Conservation (phyloP, 2,888 invertebrate genomes). For the Tetragnatha montana region DNA sequence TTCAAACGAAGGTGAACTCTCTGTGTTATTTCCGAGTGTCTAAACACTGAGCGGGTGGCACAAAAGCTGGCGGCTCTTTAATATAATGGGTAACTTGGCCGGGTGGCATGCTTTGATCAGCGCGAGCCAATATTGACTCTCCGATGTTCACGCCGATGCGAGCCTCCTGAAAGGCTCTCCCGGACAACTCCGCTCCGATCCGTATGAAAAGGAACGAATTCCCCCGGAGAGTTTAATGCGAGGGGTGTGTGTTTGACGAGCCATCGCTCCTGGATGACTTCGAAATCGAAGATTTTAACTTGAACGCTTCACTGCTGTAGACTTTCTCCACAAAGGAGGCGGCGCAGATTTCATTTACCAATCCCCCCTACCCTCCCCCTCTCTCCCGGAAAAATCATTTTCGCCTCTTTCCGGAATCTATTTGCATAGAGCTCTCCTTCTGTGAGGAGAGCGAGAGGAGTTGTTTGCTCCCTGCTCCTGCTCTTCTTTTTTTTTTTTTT, state of each 20-base stretch:
- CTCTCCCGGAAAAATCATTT: neutral
- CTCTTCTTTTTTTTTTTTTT: slow-evolving; percentile 17
- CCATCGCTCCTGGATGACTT: slow-evolving; percentile 63
- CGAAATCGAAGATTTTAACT: slow-evolving; percentile 70
- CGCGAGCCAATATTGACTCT: slow-evolving; percentile 68
- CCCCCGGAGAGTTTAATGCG: slow-evolving; percentile 65
- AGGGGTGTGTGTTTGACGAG: slow-evolving; percentile 62
- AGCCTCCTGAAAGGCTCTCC: slow-evolving; percentile 53
- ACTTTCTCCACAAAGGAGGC: slow-evolving; percentile 69
- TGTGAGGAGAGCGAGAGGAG: slow-evolving; percentile 13
- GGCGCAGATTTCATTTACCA: slow-evolving; percentile 47
- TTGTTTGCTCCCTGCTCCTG: slow-evolving; percentile 50
- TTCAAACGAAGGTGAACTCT: slow-evolving; percentile 69
- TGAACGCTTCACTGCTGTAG: slow-evolving; percentile 65
- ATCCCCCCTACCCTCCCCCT: slow-evolving; percentile 31
- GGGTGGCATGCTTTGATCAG: slow-evolving; percentile 61
- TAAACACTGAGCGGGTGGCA: slow-evolving; percentile 65
- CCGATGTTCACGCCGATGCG: slow-evolving; percentile 68
- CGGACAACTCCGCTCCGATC: slow-evolving; percentile 64
- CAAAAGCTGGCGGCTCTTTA: slow-evolving; percentile 66
- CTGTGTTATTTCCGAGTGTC: slow-evolving; percentile 61
- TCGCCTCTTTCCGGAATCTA: neutral
- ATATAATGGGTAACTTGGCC: slow-evolving; percentile 68
- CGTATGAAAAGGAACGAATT: slow-evolving; percentile 58
- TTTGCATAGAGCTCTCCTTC: slow-evolving; percentile 36